These are phyloP conservation scores for Bujurquina vittata DNA, from an alignment of 2,113 vertebrate genomes.

Conservation along the genomic window DNA sequence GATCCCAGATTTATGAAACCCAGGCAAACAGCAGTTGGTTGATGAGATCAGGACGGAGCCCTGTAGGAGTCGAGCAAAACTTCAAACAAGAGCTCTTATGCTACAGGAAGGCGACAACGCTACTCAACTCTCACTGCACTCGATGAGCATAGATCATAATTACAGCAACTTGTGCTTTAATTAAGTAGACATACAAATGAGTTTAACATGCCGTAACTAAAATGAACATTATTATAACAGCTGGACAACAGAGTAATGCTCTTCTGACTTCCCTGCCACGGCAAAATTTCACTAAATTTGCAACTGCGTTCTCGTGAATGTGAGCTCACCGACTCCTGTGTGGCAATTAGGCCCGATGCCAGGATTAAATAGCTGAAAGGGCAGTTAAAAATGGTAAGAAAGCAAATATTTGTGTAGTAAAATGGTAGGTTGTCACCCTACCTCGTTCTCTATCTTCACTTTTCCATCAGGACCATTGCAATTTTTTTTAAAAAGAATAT, in stretches of 20 bases:
- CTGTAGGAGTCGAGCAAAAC: constrained; percentile 25
- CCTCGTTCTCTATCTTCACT: background rate
- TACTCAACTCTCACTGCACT: background rate
- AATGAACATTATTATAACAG: background rate
- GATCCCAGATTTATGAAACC: constrained; percentile 21
- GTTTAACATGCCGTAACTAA: background rate
- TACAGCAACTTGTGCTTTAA: background rate
- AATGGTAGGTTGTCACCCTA: background rate
- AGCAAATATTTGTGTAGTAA: background rate
- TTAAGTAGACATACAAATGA: background rate
- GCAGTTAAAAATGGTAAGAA: background rate
- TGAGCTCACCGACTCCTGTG: background rate
- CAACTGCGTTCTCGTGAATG: constrained; percentile 34
- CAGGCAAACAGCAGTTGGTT: constrained; percentile 54
- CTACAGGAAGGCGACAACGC: background rate
- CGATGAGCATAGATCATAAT: constrained; percentile 4
- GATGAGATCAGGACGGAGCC: constrained; percentile 44
- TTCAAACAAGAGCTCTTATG: constrained; percentile 15
- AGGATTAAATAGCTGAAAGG: background rate
- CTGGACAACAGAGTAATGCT: background rate
- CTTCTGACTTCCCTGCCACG: constrained; percentile 1
- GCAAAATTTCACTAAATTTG: constrained; percentile 28
- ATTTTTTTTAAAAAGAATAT: background rate
- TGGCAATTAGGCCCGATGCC: background rate
- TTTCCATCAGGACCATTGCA: background rate